A percentile compares a stretch with the other conserved stretches of the same genome.
Evolutionary conservation across 1,140 invertebrate species (phyloP).

Genomic region (Leptopilina boulardi): DNA sequence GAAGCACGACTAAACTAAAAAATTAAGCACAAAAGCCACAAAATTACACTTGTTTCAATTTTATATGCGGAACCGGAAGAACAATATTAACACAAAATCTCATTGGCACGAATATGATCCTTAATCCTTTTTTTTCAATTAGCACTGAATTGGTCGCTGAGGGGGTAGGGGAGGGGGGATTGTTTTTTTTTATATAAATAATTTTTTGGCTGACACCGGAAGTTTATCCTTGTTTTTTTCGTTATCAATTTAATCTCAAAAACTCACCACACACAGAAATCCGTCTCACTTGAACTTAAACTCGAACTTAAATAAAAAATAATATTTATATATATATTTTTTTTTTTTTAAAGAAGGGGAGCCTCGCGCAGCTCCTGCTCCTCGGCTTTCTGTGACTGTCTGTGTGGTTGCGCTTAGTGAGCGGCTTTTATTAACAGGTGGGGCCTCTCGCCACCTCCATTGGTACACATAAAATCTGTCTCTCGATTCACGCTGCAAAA

Average conservation of each 20-base stretch:
- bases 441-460: slow-evolving; percentile 73
- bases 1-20: too few species aligned
- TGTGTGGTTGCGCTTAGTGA: slow-evolving; percentile 73
- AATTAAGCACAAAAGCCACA: too few species aligned
- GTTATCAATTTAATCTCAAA: slow-evolving; percentile 42
- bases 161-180: too few species aligned
- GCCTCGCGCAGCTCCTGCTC: slow-evolving; percentile 70
- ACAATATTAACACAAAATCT: too few species aligned
- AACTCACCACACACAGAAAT: slow-evolving; percentile 68
- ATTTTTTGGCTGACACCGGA: not conserved
- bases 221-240: not conserved
- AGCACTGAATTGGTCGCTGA: too few species aligned
- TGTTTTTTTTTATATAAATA: too few species aligned
- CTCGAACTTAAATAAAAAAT: slow-evolving; percentile 49
- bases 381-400: slow-evolving; percentile 74
- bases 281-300: slow-evolving; percentile 58
- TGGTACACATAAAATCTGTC: slow-evolving; percentile 66
- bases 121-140: too few species aligned
- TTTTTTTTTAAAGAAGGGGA: slow-evolving; percentile 45
- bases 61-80: too few species aligned
- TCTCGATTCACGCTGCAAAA: slow-evolving; percentile 55
- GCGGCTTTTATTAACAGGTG: slow-evolving; percentile 77
- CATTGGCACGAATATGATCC: too few species aligned
- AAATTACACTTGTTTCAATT: too few species aligned
- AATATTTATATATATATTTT: too few species aligned